Conservation (phyloP, 2,888 invertebrate genomes). For the Patella pellucida region DNA sequence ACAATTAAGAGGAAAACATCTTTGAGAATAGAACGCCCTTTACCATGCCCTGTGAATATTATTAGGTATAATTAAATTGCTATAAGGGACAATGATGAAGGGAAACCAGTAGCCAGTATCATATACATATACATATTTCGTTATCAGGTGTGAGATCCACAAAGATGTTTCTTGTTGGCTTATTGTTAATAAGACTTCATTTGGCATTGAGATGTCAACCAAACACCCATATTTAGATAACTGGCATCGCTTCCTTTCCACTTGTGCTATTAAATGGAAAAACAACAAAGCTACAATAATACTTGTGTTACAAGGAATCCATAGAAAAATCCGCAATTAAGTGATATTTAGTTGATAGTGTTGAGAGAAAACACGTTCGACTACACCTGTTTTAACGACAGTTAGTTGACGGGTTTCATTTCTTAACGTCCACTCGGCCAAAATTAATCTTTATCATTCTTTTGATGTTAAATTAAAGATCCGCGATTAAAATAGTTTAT, state of each 20-base stretch:
- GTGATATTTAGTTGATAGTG: slow-evolving; percentile 21
- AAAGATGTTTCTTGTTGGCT: slow-evolving; percentile 18
- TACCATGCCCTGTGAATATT: no score
- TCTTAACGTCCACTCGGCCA: background rate
- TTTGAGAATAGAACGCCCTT: no score
- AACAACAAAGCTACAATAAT: slow-evolving; percentile 25
- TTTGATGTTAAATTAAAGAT: slow-evolving; percentile 16
- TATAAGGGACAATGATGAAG: no score
- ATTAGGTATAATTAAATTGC: no score
- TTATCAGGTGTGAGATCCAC: slow-evolving; percentile 14
- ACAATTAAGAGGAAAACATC: background rate
- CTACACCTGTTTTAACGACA: slow-evolving; percentile 17
- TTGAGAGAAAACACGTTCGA: background rate
- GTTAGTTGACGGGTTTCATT: slow-evolving; percentile 8
- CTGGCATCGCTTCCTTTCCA: slow-evolving; percentile 21
- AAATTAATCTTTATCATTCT: slow-evolving; percentile 19
- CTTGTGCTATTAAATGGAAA: slow-evolving; percentile 22
- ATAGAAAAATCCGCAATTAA: slow-evolving; percentile 17
- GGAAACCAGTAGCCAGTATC: no score
- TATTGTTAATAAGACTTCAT: background rate
- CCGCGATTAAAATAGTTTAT: slow-evolving; percentile 24
- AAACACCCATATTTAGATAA: slow-evolving; percentile 20
- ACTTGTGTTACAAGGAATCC: background rate
- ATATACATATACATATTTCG: no score
- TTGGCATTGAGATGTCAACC: slow-evolving; percentile 19